Conservation (phyloP, 2,113 vertebrate genomes). For the Clarias gariepinus region DNA sequence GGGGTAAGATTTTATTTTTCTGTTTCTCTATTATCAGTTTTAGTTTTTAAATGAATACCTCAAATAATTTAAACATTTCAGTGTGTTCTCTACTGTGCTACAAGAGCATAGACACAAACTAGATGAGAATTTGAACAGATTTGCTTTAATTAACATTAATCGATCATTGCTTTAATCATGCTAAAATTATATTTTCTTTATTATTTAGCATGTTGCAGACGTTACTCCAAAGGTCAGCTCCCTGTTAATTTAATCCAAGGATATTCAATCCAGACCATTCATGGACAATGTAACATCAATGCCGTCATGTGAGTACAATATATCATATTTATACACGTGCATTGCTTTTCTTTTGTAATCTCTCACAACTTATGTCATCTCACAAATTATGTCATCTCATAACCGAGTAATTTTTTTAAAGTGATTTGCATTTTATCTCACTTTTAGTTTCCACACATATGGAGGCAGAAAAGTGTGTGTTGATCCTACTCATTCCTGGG, state of each 20-base stretch:
- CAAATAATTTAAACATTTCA: not conserved
- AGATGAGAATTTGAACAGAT: not conserved
- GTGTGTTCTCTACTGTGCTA: not conserved
- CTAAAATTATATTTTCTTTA: not conserved
- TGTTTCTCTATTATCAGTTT: not conserved
- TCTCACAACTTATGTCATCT: not conserved
- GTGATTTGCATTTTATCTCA: not conserved
- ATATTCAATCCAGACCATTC: constrained; percentile 60
- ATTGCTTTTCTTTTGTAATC: not conserved
- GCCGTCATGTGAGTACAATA: constrained; percentile 59
- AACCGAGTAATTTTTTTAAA: not conserved
- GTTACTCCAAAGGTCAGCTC: constrained; percentile 43
- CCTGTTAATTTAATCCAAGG: constrained; percentile 30
- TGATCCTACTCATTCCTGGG: constrained; percentile 63
- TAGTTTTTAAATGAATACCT: not conserved
- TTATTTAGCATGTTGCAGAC: constrained; percentile 61
- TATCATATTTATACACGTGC: not conserved
- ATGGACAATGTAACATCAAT: constrained; percentile 56
- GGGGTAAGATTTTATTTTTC: constrained; percentile 53
- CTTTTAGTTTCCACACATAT: constrained; percentile 64
- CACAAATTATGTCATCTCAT: not conserved
- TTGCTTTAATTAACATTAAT: not conserved
- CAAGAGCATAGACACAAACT: not conserved
- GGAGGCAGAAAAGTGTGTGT: constrained; percentile 52
- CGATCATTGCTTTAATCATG: too few relatives aligned